These are phyloP conservation scores for Drosophila stalkeri DNA, from an alignment of 2,888 invertebrate genomes.

Conservation along the genomic window DNA sequence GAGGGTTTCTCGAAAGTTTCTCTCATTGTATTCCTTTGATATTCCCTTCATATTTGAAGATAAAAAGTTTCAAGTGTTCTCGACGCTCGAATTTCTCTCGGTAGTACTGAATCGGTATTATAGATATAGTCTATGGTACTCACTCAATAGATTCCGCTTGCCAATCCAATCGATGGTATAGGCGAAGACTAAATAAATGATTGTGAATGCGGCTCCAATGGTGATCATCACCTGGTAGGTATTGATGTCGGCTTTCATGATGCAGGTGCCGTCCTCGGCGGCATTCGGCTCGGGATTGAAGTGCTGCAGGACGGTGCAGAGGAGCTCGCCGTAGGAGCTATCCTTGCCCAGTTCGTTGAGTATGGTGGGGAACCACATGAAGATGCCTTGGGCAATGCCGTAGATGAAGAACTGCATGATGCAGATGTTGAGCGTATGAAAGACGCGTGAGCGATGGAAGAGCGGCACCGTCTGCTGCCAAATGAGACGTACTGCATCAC, in stretches of 20 bases:
- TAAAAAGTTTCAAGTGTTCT: too few relatives aligned
- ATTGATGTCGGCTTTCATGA: constrained; percentile 86
- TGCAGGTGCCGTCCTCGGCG: constrained; percentile 81
- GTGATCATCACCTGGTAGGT: constrained; percentile 89
- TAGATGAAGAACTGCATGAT: constrained; percentile 76
- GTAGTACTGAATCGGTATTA: too few relatives aligned
- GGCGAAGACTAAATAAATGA: constrained; percentile 88
- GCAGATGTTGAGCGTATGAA: constrained; percentile 82
- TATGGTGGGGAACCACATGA: constrained; percentile 84
- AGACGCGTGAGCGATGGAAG: constrained; percentile 70
- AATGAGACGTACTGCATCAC: constrained; percentile 77
- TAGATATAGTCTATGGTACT: constrained; percentile 39
- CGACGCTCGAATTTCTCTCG: too few relatives aligned
- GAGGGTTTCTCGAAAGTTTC: not conserved
- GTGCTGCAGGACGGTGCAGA: constrained; percentile 67
- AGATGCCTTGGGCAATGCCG: constrained; percentile 82
- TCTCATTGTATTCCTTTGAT: not conserved
- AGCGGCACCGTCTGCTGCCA: constrained; percentile 83
- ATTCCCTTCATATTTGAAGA: too few relatives aligned
- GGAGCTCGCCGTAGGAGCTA: constrained; percentile 81
- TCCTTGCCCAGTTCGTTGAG: constrained; percentile 80
- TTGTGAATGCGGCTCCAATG: constrained; percentile 88
- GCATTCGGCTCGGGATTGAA: constrained; percentile 22
- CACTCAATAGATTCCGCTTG: constrained; percentile 87
- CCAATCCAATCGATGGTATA: constrained; percentile 87